phyloP scores from a whole-genome alignment of 2,113 vertebrate genomes.

The Lucifuga dentata region DNA sequence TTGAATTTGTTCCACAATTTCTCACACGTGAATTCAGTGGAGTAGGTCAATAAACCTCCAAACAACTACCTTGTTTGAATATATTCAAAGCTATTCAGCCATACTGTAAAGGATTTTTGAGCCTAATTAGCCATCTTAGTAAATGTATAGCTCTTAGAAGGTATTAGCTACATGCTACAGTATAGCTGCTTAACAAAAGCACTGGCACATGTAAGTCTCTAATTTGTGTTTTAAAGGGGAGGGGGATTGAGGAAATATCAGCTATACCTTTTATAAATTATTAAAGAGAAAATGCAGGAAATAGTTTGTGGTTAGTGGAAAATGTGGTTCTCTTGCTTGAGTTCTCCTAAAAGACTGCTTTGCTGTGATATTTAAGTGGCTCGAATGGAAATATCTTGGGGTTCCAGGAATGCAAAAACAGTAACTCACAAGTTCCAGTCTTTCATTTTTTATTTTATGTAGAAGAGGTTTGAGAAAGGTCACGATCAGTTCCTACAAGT shows the following conservation, averaged over 20 bases:
- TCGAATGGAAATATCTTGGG: background rate
- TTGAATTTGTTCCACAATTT: background rate
- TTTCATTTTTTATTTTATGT: too few relatives aligned
- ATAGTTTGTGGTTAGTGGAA: conserved; percentile 28
- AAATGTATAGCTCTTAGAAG: conserved; percentile 29
- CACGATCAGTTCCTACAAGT: background rate
- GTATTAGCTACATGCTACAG: conserved; percentile 21
- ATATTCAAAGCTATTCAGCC: background rate
- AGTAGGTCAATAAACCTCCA: background rate
- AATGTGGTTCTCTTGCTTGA: conserved; percentile 10
- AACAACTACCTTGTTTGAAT: background rate
- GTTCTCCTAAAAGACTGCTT: background rate
- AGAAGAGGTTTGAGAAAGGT: too few relatives aligned
- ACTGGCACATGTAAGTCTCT: conserved; percentile 19
- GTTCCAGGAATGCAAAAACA: background rate
- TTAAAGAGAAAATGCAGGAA: conserved; percentile 39
- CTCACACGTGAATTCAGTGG: background rate
- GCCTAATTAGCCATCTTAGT: conserved; percentile 35
- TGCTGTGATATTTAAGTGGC: background rate
- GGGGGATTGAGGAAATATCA: conserved; percentile 11
- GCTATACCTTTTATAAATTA: conserved; percentile 31
- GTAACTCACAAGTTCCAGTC: too few relatives aligned
- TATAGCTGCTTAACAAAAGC: conserved; percentile 43
- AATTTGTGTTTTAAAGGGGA: background rate
- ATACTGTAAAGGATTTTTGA: conserved; percentile 6